Evolutionary conservation across 2,113 vertebrate genomes (phyloP).

Genomic region (Dryoscopus gambensis): DNA sequence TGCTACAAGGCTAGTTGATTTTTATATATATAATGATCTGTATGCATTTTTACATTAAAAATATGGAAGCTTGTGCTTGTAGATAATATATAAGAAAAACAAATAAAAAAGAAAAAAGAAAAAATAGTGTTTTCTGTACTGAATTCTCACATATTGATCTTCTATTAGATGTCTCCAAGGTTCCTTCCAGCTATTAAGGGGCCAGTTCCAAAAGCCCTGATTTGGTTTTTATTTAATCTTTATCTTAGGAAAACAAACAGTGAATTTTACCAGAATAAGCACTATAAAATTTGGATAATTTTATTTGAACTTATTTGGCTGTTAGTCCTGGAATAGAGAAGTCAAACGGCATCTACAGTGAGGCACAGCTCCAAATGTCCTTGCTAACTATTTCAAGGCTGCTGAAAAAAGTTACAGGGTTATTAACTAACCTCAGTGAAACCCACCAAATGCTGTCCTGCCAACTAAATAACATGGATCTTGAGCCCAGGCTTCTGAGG

Average conservation of each 20-base stretch:
- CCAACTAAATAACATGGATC: neutral
- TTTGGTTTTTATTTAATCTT: neutral
- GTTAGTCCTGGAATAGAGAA: neutral
- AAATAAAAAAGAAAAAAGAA: neutral
- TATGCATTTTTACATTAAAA: constrained; percentile 65
- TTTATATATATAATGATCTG: constrained; percentile 62
- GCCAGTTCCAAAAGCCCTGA: neutral
- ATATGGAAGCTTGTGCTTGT: constrained; percentile 53
- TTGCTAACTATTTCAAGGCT: neutral
- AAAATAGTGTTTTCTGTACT: neutral
- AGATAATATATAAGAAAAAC: constrained; percentile 57
- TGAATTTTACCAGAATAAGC: neutral
- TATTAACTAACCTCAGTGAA: neutral
- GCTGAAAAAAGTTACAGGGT: neutral
- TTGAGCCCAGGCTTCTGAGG: neutral
- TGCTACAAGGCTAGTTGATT: constrained; percentile 47
- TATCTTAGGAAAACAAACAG: neutral
- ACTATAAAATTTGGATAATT: neutral
- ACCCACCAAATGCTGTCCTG: neutral
- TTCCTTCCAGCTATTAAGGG: neutral
- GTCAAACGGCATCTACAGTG: neutral
- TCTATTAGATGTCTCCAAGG: neutral
- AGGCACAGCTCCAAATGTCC: neutral
- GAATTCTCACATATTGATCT: neutral
- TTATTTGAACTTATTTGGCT: neutral